Percentiles rank a stretch among this genome's conserved stretches.
These are phyloP conservation scores for Xiphydria camelus DNA, from an alignment of 2,888 invertebrate species.

Conservation along the genomic window DNA sequence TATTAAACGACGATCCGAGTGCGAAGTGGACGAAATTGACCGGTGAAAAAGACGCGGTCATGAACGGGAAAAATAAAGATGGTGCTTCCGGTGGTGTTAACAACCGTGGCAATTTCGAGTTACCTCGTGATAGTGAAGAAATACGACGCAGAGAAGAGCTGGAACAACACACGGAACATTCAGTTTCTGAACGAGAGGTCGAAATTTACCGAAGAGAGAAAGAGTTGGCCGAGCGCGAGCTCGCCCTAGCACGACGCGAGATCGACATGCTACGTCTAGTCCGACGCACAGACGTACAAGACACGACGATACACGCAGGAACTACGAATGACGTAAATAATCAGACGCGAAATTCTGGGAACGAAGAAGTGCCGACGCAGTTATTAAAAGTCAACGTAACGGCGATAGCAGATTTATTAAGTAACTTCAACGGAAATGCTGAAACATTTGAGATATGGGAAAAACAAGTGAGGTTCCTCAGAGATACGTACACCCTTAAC, in stretches of 20 bases:
- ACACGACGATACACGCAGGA: background rate
- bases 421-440: constrained; percentile 1
- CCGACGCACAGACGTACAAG: background rate
- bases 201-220: no score
- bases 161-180: no score
- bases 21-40: no score
- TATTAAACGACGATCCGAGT: no score
- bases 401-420: constrained; percentile 5
- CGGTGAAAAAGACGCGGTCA: no score
- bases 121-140: no score
- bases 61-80: no score
- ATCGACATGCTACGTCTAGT: background rate
- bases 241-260: constrained; percentile 2
- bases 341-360: background rate
- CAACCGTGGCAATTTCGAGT: no score
- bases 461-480: constrained; percentile 4
- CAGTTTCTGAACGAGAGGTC: no score
- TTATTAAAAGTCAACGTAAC: constrained; percentile 8
- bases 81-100: no score
- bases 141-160: no score
- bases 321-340: background rate
- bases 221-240: no score
- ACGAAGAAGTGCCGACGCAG: background rate
- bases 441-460: constrained; percentile 12
- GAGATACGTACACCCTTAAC: background rate